phyloP scores from a whole-genome alignment of 2,113 vertebrate genomes.

The Morone chrysops region DNA sequence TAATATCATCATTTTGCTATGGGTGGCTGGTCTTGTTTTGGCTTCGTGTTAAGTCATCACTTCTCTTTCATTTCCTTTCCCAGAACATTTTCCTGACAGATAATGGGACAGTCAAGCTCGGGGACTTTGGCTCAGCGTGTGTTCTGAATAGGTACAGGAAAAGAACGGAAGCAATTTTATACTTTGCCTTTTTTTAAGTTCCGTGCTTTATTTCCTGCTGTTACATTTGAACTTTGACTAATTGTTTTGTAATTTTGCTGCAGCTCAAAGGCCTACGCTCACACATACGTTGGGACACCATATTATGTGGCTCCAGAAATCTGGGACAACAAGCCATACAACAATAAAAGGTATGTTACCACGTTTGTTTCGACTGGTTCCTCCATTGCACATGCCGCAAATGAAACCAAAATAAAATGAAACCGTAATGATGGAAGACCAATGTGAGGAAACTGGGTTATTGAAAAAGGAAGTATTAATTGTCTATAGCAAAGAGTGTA shows the following conservation, averaged over 20 bases:
- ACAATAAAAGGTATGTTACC: conserved; percentile 91
- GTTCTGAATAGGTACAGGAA: conserved; percentile 89
- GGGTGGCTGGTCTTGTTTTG: conserved; percentile 24
- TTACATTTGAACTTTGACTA: neutral
- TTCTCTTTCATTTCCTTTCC: conserved; percentile 42
- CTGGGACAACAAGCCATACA: conserved; percentile 95
- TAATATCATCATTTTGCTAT: conserved; percentile 29
- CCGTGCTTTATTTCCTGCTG: neutral
- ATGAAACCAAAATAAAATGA: neutral
- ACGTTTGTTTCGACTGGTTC: neutral
- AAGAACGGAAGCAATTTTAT: neutral
- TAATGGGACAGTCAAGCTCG: conserved; percentile 89
- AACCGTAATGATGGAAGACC: neutral
- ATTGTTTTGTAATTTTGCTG: conserved; percentile 17
- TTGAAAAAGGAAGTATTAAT: neutral
- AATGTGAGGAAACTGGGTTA: neutral
- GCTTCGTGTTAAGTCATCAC: conserved; percentile 15
- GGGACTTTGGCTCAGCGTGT: conserved; percentile 94
- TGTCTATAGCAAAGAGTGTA: neutral
- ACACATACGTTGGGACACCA: conserved; percentile 92
- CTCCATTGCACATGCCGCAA: neutral
- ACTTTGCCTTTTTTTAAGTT: neutral
- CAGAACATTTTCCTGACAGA: conserved; percentile 95
- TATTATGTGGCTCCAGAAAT: conserved; percentile 97
- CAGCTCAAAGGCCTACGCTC: conserved; percentile 89